phyloP scores from a whole-genome alignment of 2,888 invertebrate genomes.

The Cryptocephalus primarius region DNA sequence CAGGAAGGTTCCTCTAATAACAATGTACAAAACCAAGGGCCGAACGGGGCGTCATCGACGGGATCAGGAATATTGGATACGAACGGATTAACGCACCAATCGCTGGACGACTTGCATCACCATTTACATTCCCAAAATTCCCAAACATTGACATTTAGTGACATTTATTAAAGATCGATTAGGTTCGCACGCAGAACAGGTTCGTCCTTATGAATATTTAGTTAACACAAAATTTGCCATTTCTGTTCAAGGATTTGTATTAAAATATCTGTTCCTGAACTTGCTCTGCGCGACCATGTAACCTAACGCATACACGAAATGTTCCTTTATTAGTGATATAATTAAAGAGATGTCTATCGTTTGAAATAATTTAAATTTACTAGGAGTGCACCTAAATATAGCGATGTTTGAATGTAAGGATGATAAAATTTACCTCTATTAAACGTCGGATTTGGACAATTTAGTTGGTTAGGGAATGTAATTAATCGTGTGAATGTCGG shows the following conservation, averaged over 20 bases:
- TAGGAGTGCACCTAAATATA: too few relatives aligned
- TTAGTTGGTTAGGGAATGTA: too few relatives aligned
- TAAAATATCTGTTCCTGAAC: not conserved
- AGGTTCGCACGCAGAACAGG: too few relatives aligned
- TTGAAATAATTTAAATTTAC: too few relatives aligned
- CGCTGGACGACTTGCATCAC: slow-evolving; percentile 44
- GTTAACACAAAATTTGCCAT: not conserved
- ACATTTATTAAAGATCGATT: slow-evolving; percentile 29
- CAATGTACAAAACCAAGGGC: slow-evolving; percentile 22
- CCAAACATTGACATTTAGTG: slow-evolving; percentile 34
- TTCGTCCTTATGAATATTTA: not conserved
- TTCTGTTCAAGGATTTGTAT: not conserved
- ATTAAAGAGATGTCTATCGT: not conserved
- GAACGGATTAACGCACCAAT: slow-evolving; percentile 40
- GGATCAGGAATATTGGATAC: slow-evolving; percentile 39
- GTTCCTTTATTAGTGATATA: slow-evolving; percentile 15
- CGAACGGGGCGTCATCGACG: slow-evolving; percentile 27
- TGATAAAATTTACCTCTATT: too few relatives aligned
- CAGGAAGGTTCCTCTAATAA: slow-evolving; percentile 51
- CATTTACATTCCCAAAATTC: slow-evolving; percentile 41
- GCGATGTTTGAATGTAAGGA: too few relatives aligned
- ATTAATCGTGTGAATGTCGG: too few relatives aligned
- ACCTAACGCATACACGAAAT: slow-evolving; percentile 12
- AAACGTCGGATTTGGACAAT: too few relatives aligned
- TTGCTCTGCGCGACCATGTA: not conserved